A percentile compares a stretch with the other conserved stretches of the same genome.
Evolutionary conservation across 2,797 vertebrate genomes (phyloP).

Genomic region (Macroramphosus scolopax): DNA sequence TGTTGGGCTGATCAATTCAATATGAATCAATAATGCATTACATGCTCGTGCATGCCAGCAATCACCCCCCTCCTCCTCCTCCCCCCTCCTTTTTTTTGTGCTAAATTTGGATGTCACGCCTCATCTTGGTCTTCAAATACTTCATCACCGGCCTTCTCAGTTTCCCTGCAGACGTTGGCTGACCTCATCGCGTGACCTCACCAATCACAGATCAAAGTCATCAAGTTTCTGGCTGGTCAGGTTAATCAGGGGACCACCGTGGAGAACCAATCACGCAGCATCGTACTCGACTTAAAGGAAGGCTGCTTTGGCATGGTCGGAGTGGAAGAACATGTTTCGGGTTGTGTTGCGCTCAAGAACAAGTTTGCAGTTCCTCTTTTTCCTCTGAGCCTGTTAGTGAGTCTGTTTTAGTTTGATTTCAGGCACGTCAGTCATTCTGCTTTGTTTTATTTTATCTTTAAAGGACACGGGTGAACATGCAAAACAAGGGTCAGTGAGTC

Average conservation of each 20-base stretch:
- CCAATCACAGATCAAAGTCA: constrained; percentile 66
- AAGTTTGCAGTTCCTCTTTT: constrained; percentile 26
- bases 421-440: constrained; percentile 40
- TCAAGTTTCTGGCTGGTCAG: constrained; percentile 45
- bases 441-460: constrained; percentile 26
- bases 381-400: constrained; percentile 29
- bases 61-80: constrained; percentile 16
- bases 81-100: not conserved
- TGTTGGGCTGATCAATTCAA: constrained; percentile 22
- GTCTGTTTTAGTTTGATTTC: constrained; percentile 32
- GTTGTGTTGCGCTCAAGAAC: constrained; percentile 4
- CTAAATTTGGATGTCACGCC: constrained; percentile 53
- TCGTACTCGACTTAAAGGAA: constrained; percentile 58
- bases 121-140: constrained; percentile 56
- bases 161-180: constrained; percentile 47
- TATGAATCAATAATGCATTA: constrained; percentile 32
- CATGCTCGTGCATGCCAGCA: constrained; percentile 24
- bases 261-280: constrained; percentile 66
- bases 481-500: constrained; percentile 16
- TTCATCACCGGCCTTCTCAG: constrained; percentile 49
- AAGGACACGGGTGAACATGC: constrained; percentile 6
- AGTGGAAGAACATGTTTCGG: constrained; percentile 8
- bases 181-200: constrained; percentile 61
- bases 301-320: constrained; percentile 25
- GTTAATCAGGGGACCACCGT: constrained; percentile 70